Base-by-base conservation (phyloP, 2,888 invertebrate species). In the Nymphalis c-album region DNA sequence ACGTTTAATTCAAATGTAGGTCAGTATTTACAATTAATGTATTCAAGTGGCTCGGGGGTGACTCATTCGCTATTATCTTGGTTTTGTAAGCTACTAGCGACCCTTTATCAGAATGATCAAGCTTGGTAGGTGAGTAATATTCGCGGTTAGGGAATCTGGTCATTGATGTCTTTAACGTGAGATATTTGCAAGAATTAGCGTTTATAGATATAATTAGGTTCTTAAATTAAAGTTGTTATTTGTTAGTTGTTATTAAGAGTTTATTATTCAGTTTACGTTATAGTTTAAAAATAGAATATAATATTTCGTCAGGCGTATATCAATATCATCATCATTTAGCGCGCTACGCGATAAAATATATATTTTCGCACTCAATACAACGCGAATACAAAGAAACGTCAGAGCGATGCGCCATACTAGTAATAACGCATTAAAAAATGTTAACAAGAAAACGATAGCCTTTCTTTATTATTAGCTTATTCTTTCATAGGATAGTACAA, bases 331-430 rank as follows among this genome's bases (percentile, higher is more conserved):
- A 22, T 22, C 22, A 16, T 16, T 46, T n/a, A n/a, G 16, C 47
- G 47, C 47, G 50, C 8, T 50, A 20, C 26, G 2, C 31, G 26
- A 16, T 16, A 53, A 22, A n/a, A n/a, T n/a, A 8, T 18, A 58
- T 45, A 45, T n/a, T 58, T 35, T 45, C 58, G 58, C 64, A 46
- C 46, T 1, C 48, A 7, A 50, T 65, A 45, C 18, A 5, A 17
- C n/a, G n/a, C 18, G 3, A 4, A 5, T 45, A 16, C 59, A 58
- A 64, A 16, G 48, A 35, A 59, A 59, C 50, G n/a, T 13, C 48
- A 70, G 67, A 60, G 65, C 69, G 67, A 64, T 67, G 69, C 67
- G 67, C 65, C 53, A 22, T 64, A 69, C 58, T 45, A 63, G 69
- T 66, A 64, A 63, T 67, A 31, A 31, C 17, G 17, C n/a, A 45